Base-by-base conservation (phyloP, 2,888 invertebrate species). In the Drosophila longiperda region DNA sequence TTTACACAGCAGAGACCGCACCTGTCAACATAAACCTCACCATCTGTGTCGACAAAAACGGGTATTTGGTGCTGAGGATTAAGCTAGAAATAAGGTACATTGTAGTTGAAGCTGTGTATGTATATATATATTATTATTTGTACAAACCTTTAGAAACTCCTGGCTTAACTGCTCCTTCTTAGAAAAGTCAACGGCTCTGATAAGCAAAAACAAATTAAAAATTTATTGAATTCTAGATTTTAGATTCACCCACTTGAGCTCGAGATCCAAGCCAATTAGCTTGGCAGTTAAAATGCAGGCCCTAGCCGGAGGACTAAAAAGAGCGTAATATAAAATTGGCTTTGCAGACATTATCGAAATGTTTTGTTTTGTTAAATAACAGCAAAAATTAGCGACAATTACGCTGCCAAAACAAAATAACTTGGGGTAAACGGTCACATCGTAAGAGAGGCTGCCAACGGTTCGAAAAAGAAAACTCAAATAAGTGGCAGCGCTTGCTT, bases 11-110 rank as follows among this genome's bases (percentile, higher is more conserved):
- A 26, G 6, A 8, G 20, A 3, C 23, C 48, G 75, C 69, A 93
- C 72, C 94, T 94, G 82, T 94, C 94, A 89, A 93, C 93, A 63
- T 94, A 93, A 68, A 87, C 94, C 71, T 93, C 94, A 17, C 83
- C 83, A 52, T 94, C 95, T 52, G 94, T 93, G 81, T 94, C 94
- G 12, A 92, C 83, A 42, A 95, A 91, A 17, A 94, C 94, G 9
- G 95, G 95, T 49, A 95, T 91, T 33, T 94, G 94, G 83, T 94
- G 94, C 78, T 94, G 93, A 0, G 95, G 95, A 90, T 95, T 95
- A 2, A 94, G 81, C 95, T 95, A 86, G 8, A 60, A 38, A 29
- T 7, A 7, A 29, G n/a, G 1, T 6, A 9, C 11, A 33, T 17
- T 38, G 11, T 42, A 40, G 26, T n/a, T 32, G 11, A 0, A 34